Evolutionary conservation across 2,888 invertebrate species (phyloP).

Genomic region (Malthinus seriepunctatus): DNA sequence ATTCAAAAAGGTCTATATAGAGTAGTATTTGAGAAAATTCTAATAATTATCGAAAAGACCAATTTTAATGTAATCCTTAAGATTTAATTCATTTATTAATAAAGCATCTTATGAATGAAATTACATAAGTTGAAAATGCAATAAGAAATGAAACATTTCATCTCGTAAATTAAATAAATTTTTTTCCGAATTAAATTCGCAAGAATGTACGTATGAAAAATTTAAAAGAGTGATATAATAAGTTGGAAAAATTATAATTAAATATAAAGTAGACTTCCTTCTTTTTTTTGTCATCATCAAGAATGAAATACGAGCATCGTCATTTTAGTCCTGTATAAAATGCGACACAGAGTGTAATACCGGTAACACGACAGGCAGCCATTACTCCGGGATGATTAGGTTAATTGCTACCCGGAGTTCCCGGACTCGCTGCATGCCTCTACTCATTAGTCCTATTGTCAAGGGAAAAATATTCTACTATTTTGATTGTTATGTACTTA

Average conservation of each 20-base stretch:
- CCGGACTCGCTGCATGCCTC: conserved; percentile 39
- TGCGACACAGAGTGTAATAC: conserved; percentile 19
- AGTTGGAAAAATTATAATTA: conserved; percentile 15
- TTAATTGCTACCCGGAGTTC: conserved; percentile 40
- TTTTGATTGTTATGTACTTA: conserved; percentile 35
- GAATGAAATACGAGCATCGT: conserved; percentile 26
- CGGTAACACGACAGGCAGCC: conserved; percentile 33
- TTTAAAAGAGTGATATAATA: not conserved
- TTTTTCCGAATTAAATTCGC: too few species aligned
- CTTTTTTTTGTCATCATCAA: not conserved
- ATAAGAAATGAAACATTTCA: too few species aligned
- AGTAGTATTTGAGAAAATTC: too few species aligned
- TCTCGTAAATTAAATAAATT: too few species aligned
- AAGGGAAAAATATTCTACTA: conserved; percentile 38
- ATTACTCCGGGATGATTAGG: conserved; percentile 42
- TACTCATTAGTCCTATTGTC: conserved; percentile 39
- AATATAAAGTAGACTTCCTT: conserved; percentile 19
- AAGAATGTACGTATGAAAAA: too few species aligned
- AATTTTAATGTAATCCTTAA: too few species aligned
- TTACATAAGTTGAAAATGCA: too few species aligned
- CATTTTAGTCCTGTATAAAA: conserved; percentile 23
- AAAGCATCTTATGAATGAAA: too few species aligned
- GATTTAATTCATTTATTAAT: too few species aligned
- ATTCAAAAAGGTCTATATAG: too few species aligned
- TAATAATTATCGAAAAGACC: too few species aligned